A percentile compares a stretch with the other conserved stretches of the same genome.
phyloP scores from a whole-genome alignment of 2,888 invertebrate genomes.

The Lasioglossum villosulum region DNA sequence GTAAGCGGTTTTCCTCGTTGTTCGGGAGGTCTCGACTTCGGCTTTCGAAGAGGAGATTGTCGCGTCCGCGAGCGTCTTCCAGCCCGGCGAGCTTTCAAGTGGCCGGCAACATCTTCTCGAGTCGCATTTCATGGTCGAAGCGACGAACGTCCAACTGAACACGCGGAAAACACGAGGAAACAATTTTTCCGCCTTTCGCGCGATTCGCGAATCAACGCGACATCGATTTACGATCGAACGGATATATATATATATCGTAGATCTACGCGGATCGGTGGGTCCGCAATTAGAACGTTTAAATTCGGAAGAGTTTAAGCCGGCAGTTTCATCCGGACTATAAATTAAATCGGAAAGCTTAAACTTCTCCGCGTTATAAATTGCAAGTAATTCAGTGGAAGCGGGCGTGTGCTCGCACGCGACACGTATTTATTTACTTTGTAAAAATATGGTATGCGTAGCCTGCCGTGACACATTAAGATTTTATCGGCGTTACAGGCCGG shows the following conservation, averaged over 20 bases:
- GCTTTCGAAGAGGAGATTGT: neutral
- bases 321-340: neutral
- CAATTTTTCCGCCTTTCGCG: neutral
- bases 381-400: conserved; percentile 4
- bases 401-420: neutral
- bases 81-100: neutral
- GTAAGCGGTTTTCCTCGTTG: neutral
- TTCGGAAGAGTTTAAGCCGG: neutral
- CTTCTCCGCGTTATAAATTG: neutral
- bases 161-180: neutral
- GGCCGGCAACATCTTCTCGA: neutral
- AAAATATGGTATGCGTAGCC: neutral
- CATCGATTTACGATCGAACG: neutral
- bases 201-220: neutral
- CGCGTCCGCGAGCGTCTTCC: neutral
- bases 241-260: neutral
- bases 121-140: neutral
- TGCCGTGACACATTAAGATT: conserved; percentile 8
- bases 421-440: conserved; percentile 13
- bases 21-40: neutral
- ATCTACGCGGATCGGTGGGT: neutral
- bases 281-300: conserved; percentile 3
- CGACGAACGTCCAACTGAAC: neutral
- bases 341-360: conserved; percentile 2
- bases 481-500: conserved; percentile 1